Conservation (phyloP, 2,888 invertebrate species). For the Drosophila nigricruria region DNA sequence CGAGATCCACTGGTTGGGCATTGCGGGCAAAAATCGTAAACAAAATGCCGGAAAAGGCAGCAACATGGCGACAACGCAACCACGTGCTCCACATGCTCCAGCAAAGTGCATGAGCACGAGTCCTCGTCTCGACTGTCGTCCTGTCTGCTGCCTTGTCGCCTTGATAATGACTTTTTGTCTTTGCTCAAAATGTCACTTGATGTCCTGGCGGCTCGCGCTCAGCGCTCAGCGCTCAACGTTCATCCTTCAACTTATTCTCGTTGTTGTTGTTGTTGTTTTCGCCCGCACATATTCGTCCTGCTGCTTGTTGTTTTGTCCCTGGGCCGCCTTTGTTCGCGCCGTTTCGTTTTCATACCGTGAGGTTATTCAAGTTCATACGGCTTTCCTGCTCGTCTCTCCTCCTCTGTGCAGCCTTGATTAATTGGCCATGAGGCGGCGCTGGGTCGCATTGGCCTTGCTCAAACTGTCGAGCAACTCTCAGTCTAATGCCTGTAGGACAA, state of each 20-base stretch:
- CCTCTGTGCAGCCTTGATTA: conserved; percentile 52
- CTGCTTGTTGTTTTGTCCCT: conserved; percentile 19
- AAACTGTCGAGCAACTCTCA: conserved; percentile 27
- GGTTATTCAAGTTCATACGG: conserved; percentile 72
- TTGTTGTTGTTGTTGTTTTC: neutral
- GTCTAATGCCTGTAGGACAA: neutral
- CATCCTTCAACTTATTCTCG: conserved; percentile 7
- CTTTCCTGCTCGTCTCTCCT: conserved; percentile 4
- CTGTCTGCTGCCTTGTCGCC: conserved; percentile 55
- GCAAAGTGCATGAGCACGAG: conserved; percentile 33
- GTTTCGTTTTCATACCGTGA: conserved; percentile 68
- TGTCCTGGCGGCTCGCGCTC: conserved; percentile 37
- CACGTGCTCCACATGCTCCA: conserved; percentile 72
- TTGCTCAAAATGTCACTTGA: conserved; percentile 80
- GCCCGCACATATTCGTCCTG: conserved; percentile 4
- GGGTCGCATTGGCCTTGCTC: conserved; percentile 21
- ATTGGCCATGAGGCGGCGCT: conserved; percentile 64
- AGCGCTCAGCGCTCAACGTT: conserved; percentile 15
- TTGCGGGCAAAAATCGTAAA: conserved; percentile 65
- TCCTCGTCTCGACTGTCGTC: conserved; percentile 39
- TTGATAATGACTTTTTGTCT: conserved; percentile 80
- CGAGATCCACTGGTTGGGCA: neutral
- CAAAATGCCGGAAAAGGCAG: conserved; percentile 80
- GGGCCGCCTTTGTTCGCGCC: conserved; percentile 63
- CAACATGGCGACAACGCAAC: conserved; percentile 70